Evolutionary conservation across 2,888 invertebrate species (phyloP), one percentile per base, ranked within the genome.

Genomic region (Plagodis dolabraria): DNA sequence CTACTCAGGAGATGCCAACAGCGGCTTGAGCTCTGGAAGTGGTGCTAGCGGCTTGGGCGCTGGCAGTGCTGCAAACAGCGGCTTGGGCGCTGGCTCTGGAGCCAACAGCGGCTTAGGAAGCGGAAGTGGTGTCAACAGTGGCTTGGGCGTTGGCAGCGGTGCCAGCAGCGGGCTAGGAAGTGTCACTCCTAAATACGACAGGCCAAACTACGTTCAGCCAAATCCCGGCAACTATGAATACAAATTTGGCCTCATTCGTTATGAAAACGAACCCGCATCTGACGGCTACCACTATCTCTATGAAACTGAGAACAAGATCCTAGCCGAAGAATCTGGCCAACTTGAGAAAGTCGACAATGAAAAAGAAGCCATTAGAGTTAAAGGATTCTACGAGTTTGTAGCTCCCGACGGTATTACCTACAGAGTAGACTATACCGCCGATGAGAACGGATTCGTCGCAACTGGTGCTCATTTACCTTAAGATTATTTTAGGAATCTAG

Each of bases 221-320:
- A 60, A 61, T 52, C 59, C 60, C 44, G 71, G 73, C 12, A 68
- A 75, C 67, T 91, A 87, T 70, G 78, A 91, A 33, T 89, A 92
- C 79, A 84, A 87, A 67, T 86, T 80, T 65, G 87, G 90, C 36
- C 87, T 92, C 71, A 86, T 92, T 65, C 90, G 92, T 40, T 86
- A 88, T 69, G 91, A 92, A 45, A 77, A 71, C 10, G 87, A 92
- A 0, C 67, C 86, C 8, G 36, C 53, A 0, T 77, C 85, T 22
- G 91, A 92, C 2, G 90, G 92, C 33, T 92, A 92, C 77, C 92
- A 89, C 72, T 92, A 89, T 72, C 78, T 90, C 11, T 92, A 91
- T 62, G 91, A 92, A 71, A 92, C 92, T n/a, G 89, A 91, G 64
- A 92, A 92, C 80, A 92, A 86, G 61, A 92, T 92, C 64, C 84